These are phyloP conservation scores for Aphodius sticticus DNA, from an alignment of 2,888 invertebrate species.

Conservation along the genomic window DNA sequence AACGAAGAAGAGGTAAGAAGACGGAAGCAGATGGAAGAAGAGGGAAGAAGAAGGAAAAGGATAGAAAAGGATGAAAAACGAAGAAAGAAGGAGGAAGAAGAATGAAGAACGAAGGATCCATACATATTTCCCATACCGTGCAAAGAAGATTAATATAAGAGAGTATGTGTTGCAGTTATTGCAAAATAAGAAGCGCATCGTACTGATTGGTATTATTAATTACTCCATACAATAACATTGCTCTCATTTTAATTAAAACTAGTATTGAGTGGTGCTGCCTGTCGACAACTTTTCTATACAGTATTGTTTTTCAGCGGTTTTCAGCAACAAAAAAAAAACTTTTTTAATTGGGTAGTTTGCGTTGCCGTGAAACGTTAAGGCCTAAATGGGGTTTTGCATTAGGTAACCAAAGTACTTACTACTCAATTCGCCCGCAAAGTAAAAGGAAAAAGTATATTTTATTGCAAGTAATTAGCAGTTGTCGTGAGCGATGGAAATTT, in stretches of 20 bases:
- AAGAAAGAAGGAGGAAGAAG: no score
- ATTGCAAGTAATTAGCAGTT: not conserved
- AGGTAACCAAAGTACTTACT: not conserved
- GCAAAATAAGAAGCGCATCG: no score
- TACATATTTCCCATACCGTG: no score
- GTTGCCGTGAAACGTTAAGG: not conserved
- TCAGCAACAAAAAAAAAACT: not conserved
- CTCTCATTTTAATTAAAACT: slow-evolving; percentile 20
- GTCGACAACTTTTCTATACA: not conserved
- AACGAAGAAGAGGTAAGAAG: no score
- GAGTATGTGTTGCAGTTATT: no score
- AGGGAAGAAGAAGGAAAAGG: no score
- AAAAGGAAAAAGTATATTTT: slow-evolving; percentile 4
- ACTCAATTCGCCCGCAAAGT: not conserved
- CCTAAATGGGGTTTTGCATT: not conserved
- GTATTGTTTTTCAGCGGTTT: slow-evolving; percentile 4
- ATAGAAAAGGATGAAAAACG: no score
- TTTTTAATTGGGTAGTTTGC: not conserved
- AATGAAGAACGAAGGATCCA: no score
- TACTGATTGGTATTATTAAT: no score
- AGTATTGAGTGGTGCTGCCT: not conserved
- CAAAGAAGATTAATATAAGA: no score
- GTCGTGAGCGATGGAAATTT: not conserved
- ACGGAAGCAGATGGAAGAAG: no score
- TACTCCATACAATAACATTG: no score